A percentile compares a stretch with the other conserved stretches of the same genome.
Evolutionary conservation across 2,113 vertebrate genomes (phyloP).

Genomic region (Clarias magur): DNA sequence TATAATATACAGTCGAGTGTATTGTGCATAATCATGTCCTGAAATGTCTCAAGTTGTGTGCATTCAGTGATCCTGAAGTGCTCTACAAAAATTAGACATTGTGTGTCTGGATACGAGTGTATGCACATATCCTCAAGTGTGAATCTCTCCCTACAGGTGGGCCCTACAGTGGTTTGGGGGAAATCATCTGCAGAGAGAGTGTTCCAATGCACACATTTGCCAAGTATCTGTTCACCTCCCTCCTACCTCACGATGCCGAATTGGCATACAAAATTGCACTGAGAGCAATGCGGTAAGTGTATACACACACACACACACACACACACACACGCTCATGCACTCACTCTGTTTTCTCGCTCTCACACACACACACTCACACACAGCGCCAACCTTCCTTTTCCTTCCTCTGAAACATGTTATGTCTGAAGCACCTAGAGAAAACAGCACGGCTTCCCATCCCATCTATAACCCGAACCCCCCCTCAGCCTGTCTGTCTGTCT

Average conservation of each 20-base stretch:
- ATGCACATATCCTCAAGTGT: background rate
- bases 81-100: background rate
- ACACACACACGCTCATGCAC: conserved; percentile 8
- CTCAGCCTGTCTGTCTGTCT: background rate
- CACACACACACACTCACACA: background rate
- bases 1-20: too few relatives aligned
- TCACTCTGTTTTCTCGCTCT: background rate
- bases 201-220: conserved; percentile 99
- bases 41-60: background rate
- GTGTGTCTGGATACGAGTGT: background rate
- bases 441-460: background rate
- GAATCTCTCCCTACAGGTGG: conserved; percentile 76
- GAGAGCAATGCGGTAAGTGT: conserved; percentile 95
- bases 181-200: conserved; percentile 93
- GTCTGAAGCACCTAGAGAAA: conserved; percentile 6
- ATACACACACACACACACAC: conserved; percentile 40
- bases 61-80: background rate
- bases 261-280: conserved; percentile 97
- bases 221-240: conserved; percentile 98
- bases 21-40: background rate
- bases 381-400: background rate
- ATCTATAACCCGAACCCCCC: background rate
- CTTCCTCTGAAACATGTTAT: background rate
- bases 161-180: conserved; percentile 94
- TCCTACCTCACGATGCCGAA: conserved; percentile 98